A percentile compares a stretch with the other conserved stretches of the same genome.
phyloP scores from a whole-genome alignment of 1,140 invertebrate species.

The Anastrepha obliqua region DNA sequence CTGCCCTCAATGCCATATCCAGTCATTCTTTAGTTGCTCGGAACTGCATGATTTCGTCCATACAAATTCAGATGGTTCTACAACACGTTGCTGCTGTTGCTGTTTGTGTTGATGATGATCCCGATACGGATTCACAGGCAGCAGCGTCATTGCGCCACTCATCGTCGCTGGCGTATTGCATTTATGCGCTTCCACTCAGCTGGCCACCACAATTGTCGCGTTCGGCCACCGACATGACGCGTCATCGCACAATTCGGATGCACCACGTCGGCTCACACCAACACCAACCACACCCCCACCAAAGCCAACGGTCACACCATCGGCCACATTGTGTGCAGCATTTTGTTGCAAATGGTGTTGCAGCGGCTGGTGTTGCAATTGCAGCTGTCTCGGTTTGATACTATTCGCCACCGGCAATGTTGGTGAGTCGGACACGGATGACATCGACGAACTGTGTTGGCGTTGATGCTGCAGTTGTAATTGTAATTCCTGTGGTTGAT shows the following conservation, averaged over 20 bases:
- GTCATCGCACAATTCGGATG: conserved; percentile 51
- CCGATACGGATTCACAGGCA: conserved; percentile 34
- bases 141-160: conserved; percentile 20
- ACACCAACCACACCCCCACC: neutral
- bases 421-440: conserved; percentile 59
- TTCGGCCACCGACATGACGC: conserved; percentile 65
- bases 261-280: neutral
- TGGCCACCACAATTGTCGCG: conserved; percentile 69
- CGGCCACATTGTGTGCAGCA: conserved; percentile 45
- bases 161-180: conserved; percentile 42
- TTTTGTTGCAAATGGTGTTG: conserved; percentile 46
- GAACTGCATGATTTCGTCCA: conserved; percentile 56
- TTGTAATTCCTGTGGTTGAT: conserved; percentile 68
- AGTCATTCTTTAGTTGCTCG: conserved; percentile 56
- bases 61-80: conserved; percentile 53
- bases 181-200: conserved; percentile 65
- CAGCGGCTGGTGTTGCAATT: conserved; percentile 44
- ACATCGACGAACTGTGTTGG: conserved; percentile 63
- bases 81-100: conserved; percentile 35
- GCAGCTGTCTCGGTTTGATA: conserved; percentile 23
- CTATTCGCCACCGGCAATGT: conserved; percentile 53
- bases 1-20: conserved; percentile 58
- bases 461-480: conserved; percentile 61
- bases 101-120: conserved; percentile 55
- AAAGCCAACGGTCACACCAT: conserved; percentile 44